Evolutionary conservation across 2,888 invertebrate genomes (phyloP), one percentile per base, ranked within the genome.

Genomic region (Leptothorax acervorum): DNA sequence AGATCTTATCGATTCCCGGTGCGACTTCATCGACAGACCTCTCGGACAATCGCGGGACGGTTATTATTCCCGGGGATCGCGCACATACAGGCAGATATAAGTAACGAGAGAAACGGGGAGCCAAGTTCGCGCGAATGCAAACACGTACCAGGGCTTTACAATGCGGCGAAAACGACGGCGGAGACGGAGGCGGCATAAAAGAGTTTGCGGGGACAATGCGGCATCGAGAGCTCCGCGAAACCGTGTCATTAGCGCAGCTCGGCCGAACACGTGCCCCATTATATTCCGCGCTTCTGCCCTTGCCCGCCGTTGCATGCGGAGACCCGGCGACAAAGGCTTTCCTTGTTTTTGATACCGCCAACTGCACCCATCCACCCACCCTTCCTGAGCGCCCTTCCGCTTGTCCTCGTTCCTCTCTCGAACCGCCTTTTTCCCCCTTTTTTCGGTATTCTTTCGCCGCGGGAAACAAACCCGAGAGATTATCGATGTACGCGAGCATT

Each of bases 191-290:
- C 71, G 65, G 74, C 65, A 65, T 74, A 62, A 83, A 82, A 63
- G 68, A 70, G 70, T 63, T 66, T 65, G 62, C 63, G 39, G 84
- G 82, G 70, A 91, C 90, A 90, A 89, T 90, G 88, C 85, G 81
- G 86, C 87, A 87, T 88, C 88, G 88, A 84, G 86, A 75, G 86
- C 83, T 89, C 78, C 86, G 85, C 88, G 87, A 90, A 91, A 91
- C 86, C 88, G 85, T 90, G 91, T 89, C 92, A 91, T 91, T 91
- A 92, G 88, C 86, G 87, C 88, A 57, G 62, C 65, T 75, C 63
- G 73, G 15, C 71, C 86, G 87, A 89, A 92, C 92, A 90, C 92
- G 91, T 88, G 91, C 85, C 90, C 89, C 90, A 92, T 92, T 92
- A 92, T 92, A 89, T 84, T 85, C 88, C 68, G 63, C 76, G 68